phyloP scores from a whole-genome alignment of 2,113 vertebrate genomes.

The Colistium nudipinnis region DNA sequence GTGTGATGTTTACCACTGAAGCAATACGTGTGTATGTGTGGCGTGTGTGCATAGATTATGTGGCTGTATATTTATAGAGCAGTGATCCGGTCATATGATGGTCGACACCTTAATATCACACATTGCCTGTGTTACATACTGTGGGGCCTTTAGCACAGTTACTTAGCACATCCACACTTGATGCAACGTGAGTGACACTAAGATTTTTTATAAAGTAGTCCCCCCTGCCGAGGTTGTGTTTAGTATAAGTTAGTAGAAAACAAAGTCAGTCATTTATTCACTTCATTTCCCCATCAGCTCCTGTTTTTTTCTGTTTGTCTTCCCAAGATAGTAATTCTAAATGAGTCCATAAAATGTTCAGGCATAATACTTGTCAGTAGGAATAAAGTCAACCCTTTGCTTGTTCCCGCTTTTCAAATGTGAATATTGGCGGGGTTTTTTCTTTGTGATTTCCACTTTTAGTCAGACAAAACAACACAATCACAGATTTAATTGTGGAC shows the following conservation, averaged over 20 bases:
- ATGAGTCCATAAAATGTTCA: too few relatives aligned
- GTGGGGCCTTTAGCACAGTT: not conserved
- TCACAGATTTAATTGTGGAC: too few relatives aligned
- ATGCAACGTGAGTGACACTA: not conserved
- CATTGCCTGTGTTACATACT: constrained; percentile 18
- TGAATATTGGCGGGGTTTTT: too few relatives aligned
- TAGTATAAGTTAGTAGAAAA: too few relatives aligned
- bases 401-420: too few relatives aligned
- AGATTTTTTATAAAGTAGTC: not conserved
- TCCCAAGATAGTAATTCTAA: not conserved
- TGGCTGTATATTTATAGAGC: constrained; percentile 51
- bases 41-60: constrained; percentile 27
- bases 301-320: not conserved
- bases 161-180: not conserved
- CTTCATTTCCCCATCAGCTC: not conserved
- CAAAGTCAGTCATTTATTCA: not conserved
- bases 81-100: constrained; percentile 58
- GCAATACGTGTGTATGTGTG: constrained; percentile 11
- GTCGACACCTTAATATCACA: constrained; percentile 53
- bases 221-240: not conserved
- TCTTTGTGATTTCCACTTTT: too few relatives aligned
- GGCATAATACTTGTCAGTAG: too few relatives aligned
- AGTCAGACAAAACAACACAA: too few relatives aligned
- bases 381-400: too few relatives aligned
- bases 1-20: constrained; percentile 44